A percentile compares a stretch with the other conserved stretches of the same genome.
phyloP scores from a whole-genome alignment of 2,797 vertebrate genomes.

The Halcyon leucocephala region DNA sequence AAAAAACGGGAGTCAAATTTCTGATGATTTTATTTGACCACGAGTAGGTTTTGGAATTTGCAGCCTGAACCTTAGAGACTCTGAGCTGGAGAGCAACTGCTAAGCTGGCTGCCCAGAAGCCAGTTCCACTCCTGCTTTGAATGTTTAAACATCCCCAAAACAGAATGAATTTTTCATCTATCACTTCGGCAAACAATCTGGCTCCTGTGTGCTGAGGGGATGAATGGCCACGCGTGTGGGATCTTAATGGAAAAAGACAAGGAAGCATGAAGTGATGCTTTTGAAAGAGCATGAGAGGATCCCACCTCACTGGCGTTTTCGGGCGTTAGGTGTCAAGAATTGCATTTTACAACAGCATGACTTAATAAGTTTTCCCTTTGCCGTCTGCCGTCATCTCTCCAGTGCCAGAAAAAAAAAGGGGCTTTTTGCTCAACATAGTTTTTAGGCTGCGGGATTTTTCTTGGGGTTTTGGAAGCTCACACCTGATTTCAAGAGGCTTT shows the following conservation, averaged over 20 bases:
- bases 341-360: not conserved
- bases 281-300: not conserved
- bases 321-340: constrained; percentile 4
- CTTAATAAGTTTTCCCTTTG: constrained; percentile 30
- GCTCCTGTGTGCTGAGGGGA: constrained; percentile 54
- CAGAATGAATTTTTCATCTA: constrained; percentile 72
- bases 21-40: not conserved
- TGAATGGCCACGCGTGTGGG: constrained; percentile 45
- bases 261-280: constrained; percentile 33
- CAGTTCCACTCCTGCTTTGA: constrained; percentile 41
- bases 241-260: constrained; percentile 59
- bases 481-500: not conserved
- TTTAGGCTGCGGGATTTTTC: not conserved
- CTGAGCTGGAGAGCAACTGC: not conserved
- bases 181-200: constrained; percentile 65
- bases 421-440: accelerated
- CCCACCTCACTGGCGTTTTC: not conserved
- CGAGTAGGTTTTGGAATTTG: not conserved
- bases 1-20: not conserved
- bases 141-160: constrained; percentile 66
- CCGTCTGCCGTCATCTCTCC: not conserved
- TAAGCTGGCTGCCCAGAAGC: constrained; percentile 40
- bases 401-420: not conserved
- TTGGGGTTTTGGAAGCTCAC: not conserved
- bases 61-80: not conserved